Conservation (phyloP, 2,113 vertebrate species). For the Indri indri region DNA sequence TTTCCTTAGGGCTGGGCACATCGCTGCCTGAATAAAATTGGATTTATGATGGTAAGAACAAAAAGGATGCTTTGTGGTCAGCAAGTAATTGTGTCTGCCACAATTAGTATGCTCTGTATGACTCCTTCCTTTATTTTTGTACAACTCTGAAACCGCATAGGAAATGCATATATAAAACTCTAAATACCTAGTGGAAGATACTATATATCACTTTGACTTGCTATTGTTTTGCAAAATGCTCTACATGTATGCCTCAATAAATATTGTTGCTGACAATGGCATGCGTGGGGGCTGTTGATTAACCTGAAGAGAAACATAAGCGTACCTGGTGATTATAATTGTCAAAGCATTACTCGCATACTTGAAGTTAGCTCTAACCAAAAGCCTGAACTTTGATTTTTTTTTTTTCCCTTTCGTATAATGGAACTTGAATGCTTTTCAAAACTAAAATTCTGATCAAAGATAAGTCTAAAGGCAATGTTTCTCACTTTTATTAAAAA, state of each 20-base stretch:
- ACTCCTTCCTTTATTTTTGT: not conserved
- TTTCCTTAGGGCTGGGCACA: not conserved
- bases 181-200: not conserved
- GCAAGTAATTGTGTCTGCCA: not conserved
- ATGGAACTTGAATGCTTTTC: not conserved
- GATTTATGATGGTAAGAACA: not conserved
- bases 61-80: not conserved
- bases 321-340: not conserved
- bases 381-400: conserved; percentile 44
- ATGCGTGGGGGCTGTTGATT: not conserved
- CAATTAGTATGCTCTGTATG: conserved; percentile 12
- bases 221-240: not conserved
- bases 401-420: not conserved
- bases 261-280: not conserved
- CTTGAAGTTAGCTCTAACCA: not conserved
- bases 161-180: not conserved
- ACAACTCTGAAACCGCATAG: conserved; percentile 39
- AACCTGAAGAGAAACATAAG: conserved; percentile 21
- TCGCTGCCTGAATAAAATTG: not conserved
- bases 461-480: conserved; percentile 14
- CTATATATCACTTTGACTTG: not conserved
- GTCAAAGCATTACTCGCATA: not conserved
- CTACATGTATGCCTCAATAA: not conserved
- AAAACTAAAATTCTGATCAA: conserved; percentile 44
- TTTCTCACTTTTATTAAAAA: conserved; percentile 34